Evolutionary conservation across 2,797 vertebrate species (phyloP), one percentile per base, ranked within the genome.

Genomic region (Myotis vivesi): DNA sequence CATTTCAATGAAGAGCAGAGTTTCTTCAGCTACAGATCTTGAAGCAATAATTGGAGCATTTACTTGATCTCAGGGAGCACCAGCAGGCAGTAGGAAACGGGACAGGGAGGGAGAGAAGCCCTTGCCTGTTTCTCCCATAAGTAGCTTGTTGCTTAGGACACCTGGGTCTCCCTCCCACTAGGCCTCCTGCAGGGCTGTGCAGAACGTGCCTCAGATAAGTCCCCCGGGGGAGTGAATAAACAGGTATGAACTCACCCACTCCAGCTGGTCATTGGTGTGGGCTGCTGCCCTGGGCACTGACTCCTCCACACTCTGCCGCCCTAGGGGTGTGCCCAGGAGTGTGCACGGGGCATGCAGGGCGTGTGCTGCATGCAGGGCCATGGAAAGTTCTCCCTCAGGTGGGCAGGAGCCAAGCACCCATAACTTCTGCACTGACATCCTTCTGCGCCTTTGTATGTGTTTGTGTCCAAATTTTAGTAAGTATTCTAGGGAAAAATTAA

Each of bases 331-430:
- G 8, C 38, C 28, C 19, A 23, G 71, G 75, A 59, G 1, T n/a
- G 6, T n/a, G n/a, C 3, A 28, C 13, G 0, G 59, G 25, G 59
- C 11, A 51, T 38, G 30, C 2, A 19, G 44, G 57, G 20, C 22
- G 2, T 8, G 5, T 1, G 30, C 68, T 80, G 15, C 15, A 22
- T 62, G 51, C 36, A 36, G 4, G 2, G 30, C 33, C 53, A 4
- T 2, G 53, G 49, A 25, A 36, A 82, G 36, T 53, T 69, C 76
- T 84, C 28, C 38, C 20, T 13, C 6, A 20, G 13, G 15, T 7
- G 0, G 6, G 10, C 7, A 75, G 11, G 38, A 76, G 30, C 33
- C 17, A 25, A 6, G 44, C 7, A 23, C 3, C 0, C 19, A 33
- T 6, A 83, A 28, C 9, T 11, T 79, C 36, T 68, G 15, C 38